Percentiles rank a stretch among this genome's conserved stretches.
These are phyloP conservation scores for Julus scanicus DNA, from an alignment of 2,888 invertebrate genomes.

Conservation along the genomic window DNA sequence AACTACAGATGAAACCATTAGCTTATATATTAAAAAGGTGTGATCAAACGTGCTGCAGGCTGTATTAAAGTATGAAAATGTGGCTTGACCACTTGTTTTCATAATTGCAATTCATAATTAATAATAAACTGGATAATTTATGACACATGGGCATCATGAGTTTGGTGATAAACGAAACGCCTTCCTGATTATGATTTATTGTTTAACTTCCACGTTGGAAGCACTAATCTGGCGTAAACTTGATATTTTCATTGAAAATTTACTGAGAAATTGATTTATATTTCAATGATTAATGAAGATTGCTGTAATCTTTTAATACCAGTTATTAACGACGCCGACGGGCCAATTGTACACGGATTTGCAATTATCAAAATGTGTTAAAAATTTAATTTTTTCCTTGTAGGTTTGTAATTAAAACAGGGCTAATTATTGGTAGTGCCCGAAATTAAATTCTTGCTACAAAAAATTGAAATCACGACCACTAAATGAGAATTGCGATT, in stretches of 20 bases:
- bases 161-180: conserved; percentile 47
- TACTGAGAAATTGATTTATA: conserved; percentile 13
- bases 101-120: conserved; percentile 11
- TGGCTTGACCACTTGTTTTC: conserved; percentile 20
- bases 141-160: conserved; percentile 11
- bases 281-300: conserved; percentile 29
- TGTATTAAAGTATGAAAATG: background rate
- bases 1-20: too few species aligned
- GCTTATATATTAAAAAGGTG: background rate
- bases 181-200: conserved; percentile 40
- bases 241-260: conserved; percentile 47
- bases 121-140: conserved; percentile 5
- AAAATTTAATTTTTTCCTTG: background rate
- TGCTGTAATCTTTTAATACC: conserved; percentile 15
- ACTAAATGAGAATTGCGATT: too few species aligned
- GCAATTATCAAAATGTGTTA: background rate
- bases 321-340: conserved; percentile 25
- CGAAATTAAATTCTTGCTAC: background rate
- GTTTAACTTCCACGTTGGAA: conserved; percentile 1
- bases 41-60: background rate
- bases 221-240: conserved; percentile 28
- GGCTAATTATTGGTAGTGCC: background rate
- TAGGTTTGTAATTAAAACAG: background rate
- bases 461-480: too few species aligned
- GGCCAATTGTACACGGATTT: background rate